Evolutionary conservation across 1,140 invertebrate genomes (phyloP), one percentile per base, ranked within the genome.

Genomic region (Macrotrachela quadricornifera): DNA sequence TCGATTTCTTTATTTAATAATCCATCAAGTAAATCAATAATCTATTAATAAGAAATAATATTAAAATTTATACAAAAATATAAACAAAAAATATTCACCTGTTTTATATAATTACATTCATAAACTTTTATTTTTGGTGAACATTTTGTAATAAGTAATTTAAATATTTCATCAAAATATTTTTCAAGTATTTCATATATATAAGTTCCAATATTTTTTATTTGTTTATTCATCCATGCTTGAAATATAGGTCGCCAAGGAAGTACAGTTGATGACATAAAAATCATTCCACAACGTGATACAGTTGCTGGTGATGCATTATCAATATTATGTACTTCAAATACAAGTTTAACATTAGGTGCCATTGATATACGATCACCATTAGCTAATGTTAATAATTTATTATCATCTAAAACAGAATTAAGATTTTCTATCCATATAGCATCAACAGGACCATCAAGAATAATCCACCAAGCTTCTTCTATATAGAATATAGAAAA

Each of bases 221-320:
- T 3, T 47, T 30, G 46, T 30, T 30, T 47, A 65, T 2, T 39
- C 57, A 60, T 68, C 77, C 77, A 84, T 62, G 75, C 12, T 61
- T 63, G 55, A 43, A 69, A 50, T 49, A 70, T 66, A 10, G 66
- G 65, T 46, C 57, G 57, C 68, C 68, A 70, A 14, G 65, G 61
- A 10, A 70, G 59, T 43, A 60, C 64, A 17, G 68, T 68, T 18
- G 58, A 60, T 52, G 63, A 65, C 63, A 70, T 68, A 57, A 62
- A 70, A 0, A 70, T 65, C 68, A 70, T 70, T 51, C 68, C 68
- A 56, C 66, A 67, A 36, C 68, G 59, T 15, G 68, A 70, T 8
- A 70, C 68, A 30, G 68, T 70, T 48, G 68, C 68, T 44, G 68
- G 68, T 6, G 66, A 69, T 10, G 68, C 68, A 58, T 69, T 68